phyloP scores from a whole-genome alignment of 2,797 vertebrate genomes.

The Schizopygopsis malacanthus region DNA sequence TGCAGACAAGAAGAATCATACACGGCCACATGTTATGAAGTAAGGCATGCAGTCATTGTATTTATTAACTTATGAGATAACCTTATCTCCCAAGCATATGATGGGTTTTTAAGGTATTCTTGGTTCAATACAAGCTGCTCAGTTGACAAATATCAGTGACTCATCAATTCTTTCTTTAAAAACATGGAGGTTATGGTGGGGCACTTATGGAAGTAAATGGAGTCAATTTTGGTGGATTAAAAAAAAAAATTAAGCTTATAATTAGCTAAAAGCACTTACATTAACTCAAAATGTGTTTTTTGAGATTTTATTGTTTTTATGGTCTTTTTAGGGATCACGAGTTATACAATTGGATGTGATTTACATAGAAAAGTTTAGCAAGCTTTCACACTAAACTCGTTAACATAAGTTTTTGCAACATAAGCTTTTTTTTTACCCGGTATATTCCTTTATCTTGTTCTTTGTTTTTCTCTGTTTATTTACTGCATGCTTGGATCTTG shows the following conservation, averaged over 20 bases:
- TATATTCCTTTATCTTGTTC: conserved; percentile 5
- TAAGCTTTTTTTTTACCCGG: background rate
- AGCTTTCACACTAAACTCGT: background rate
- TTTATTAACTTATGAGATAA: conserved; percentile 79
- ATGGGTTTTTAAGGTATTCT: conserved; percentile 61
- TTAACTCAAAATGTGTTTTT: background rate
- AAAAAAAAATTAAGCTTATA: too few species aligned
- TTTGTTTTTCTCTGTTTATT: conserved; percentile 69
- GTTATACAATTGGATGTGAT: background rate
- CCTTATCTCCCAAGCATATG: conserved; percentile 65
- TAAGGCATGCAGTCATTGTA: conserved; percentile 66
- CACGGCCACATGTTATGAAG: conserved; percentile 68
- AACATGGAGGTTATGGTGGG: too few species aligned
- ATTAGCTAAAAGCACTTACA: background rate
- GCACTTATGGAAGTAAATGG: background rate
- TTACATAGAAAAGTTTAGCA: background rate
- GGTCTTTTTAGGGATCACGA: background rate
- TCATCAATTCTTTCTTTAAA: background rate
- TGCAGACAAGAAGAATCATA: conserved; percentile 69
- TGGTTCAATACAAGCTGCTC: background rate
- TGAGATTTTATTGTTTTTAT: background rate
- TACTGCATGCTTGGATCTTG: conserved; percentile 49
- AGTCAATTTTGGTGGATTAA: background rate
- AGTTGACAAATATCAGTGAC: background rate
- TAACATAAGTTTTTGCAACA: background rate